Base-by-base conservation (phyloP, 2,797 vertebrate species). In the Danio choprae region DNA sequence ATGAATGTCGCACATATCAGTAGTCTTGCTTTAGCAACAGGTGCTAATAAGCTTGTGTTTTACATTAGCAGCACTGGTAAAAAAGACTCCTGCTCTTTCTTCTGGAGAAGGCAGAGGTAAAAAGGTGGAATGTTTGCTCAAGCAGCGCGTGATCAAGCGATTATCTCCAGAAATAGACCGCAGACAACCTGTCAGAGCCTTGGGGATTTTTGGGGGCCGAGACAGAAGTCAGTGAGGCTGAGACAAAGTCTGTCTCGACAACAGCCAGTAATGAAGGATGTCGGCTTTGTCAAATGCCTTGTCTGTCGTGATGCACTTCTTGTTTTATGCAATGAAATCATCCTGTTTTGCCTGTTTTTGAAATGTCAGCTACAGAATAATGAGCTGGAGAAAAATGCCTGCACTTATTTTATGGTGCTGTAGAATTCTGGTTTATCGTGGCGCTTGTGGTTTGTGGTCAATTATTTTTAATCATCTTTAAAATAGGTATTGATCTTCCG, bases 151-250 rank as follows among this genome's bases (percentile, higher is more conserved):
- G 86, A 79, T 86, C 15, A 80, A 87, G 74, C 77, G 38, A 64
- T 44, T 51, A 74, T 79, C 74, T 84, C 83, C 86, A 89, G 85
- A 90, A 88, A 89, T 84, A 87, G 86, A 87, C 60, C 76, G 81
- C 82, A 38, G 75, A 64, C 64, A 85, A 71, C 81, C 36, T 70
- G 73, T 80, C 63, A 81, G 83, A 82, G 59, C 71, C 81, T 71
- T 74, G 77, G 87, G 59, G 74, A 79, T 77, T 85, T 83, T 83
- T 77, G 51, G 77, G 84, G 75, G 79, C 82, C 83, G 78, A 58
- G 70, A 79, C 74, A 40, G 7, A 64, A 0, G 63, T 59, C 63
- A 79, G 68, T 86, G 60, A 79, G 64, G 79, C 83, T 46, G 80
- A 83, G 73, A 56, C n/a, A 38, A 79, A 83, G 43, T 20, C 40